Evolutionary conservation across 2,797 vertebrate species (phyloP).

Genomic region (Pseudotriccus pelzelni): DNA sequence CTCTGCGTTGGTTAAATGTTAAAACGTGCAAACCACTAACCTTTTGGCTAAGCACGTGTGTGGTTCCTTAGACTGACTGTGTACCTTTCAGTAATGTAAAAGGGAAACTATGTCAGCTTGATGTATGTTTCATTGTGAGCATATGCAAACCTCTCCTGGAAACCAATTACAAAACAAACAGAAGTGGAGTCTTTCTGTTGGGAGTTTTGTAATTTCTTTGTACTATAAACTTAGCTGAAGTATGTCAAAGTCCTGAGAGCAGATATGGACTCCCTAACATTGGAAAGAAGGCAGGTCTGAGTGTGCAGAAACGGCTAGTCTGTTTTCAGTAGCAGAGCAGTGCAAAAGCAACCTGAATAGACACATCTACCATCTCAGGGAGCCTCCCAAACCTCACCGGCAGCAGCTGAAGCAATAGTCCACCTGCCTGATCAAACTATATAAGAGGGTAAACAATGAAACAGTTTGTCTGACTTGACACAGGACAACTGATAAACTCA

Average conservation of each 20-base stretch:
- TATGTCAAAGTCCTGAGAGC: neutral
- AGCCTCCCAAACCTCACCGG: neutral
- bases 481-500: neutral
- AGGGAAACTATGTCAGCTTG: neutral
- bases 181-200: neutral
- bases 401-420: neutral
- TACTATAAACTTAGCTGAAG: neutral
- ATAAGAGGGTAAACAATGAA: neutral
- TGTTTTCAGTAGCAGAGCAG: neutral
- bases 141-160: neutral
- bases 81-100: neutral
- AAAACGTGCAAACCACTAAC: neutral
- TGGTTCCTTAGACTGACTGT: neutral
- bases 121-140: neutral
- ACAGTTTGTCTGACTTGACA: neutral
- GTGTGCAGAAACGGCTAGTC: neutral
- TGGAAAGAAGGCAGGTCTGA: neutral
- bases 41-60: accelerated
- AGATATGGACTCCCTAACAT: accelerated
- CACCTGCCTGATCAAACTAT: neutral
- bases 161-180: neutral
- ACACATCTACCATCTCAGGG: neutral
- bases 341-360: neutral
- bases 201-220: neutral
- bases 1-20: neutral